Evolutionary conservation across 2,888 invertebrate species (phyloP).

Genomic region (Dynastes hyllus): DNA sequence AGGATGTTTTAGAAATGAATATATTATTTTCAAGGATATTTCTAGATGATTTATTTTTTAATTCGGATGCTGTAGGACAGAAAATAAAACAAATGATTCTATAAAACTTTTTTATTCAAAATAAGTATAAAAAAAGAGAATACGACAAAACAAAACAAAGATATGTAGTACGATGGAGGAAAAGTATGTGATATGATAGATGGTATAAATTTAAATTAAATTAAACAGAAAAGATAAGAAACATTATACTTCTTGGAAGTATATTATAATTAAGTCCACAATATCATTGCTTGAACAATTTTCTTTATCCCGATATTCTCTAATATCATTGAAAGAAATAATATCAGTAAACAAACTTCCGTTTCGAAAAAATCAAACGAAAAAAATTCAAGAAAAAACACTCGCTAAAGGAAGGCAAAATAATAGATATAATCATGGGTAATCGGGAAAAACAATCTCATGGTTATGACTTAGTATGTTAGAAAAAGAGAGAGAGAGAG

Average conservation of each 20-base stretch:
- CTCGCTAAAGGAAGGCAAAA: too few species aligned
- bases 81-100: constrained; percentile 1
- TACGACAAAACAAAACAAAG: neutral
- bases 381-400: too few species aligned
- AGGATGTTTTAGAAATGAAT: too few species aligned
- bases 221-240: neutral
- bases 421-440: too few species aligned
- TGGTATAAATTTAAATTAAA: neutral
- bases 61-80: too few species aligned
- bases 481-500: neutral
- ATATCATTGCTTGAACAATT: constrained; percentile 3
- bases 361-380: too few species aligned
- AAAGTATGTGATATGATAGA: neutral
- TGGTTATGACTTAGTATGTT: too few species aligned
- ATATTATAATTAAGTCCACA: neutral
- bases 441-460: too few species aligned
- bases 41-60: too few species aligned
- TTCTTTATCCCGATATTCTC: neutral
- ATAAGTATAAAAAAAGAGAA: constrained; percentile 6
- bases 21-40: too few species aligned
- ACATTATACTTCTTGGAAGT: neutral
- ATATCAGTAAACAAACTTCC: neutral
- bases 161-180: neutral
- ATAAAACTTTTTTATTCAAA: neutral
- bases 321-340: neutral